Conservation (phyloP, 2,888 invertebrate genomes). For the Melikaiella ostensackeni region DNA sequence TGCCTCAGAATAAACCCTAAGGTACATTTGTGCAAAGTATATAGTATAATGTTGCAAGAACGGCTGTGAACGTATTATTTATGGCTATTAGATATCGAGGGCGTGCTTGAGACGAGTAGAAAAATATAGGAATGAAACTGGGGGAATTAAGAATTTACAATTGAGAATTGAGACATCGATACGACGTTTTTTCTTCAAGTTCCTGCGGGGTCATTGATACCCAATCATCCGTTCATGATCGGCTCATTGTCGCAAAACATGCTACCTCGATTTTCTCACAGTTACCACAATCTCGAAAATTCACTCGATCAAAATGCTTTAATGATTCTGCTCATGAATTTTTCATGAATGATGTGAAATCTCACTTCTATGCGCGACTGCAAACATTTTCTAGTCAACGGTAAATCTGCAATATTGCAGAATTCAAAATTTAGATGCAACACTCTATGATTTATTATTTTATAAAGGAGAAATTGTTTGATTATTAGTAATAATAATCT, state of each 20-base stretch:
- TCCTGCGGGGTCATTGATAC: constrained; percentile 74
- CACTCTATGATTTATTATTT: neutral
- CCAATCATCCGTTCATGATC: constrained; percentile 73
- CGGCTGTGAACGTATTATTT: constrained; percentile 57
- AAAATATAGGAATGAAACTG: constrained; percentile 41
- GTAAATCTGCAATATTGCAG: neutral
- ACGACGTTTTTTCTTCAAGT: constrained; percentile 51
- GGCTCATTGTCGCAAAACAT: constrained; percentile 65
- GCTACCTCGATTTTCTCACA: constrained; percentile 69
- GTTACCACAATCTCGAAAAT: constrained; percentile 66
- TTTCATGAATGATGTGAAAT: constrained; percentile 60
- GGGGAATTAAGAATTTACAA: constrained; percentile 40
- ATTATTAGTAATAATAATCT: neutral
- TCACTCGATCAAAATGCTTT: constrained; percentile 66
- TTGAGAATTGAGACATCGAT: constrained; percentile 63
- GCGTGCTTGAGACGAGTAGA: constrained; percentile 57
- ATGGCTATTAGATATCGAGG: constrained; percentile 62
- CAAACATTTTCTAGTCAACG: neutral
- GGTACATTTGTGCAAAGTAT: neutral
- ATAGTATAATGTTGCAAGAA: neutral
- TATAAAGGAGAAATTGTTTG: neutral
- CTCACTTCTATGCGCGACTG: neutral
- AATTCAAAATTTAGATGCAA: no score
- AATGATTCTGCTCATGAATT: constrained; percentile 66
- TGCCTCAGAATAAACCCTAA: neutral